Conservation (phyloP, 1,140 invertebrate genomes). For the Andrena cerasifolii region DNA sequence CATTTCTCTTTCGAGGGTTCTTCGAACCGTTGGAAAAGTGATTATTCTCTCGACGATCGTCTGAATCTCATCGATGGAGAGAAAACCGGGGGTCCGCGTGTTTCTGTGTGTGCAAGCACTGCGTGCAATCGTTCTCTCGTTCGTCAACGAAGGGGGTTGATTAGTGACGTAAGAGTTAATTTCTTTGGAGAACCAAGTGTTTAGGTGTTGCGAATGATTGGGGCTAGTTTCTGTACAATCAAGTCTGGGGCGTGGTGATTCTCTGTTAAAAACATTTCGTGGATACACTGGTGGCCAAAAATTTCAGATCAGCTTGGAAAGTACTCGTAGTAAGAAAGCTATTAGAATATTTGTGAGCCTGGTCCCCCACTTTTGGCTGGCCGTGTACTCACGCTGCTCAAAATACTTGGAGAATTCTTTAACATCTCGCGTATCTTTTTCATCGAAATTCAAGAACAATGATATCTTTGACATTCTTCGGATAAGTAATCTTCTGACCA, state of each 20-base stretch:
- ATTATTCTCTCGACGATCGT: slow-evolving; percentile 46
- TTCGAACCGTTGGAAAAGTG: neutral
- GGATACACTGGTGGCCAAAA: too few species aligned
- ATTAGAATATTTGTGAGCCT: too few species aligned
- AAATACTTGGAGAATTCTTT: too few species aligned
- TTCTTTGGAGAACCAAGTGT: neutral
- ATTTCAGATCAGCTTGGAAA: too few species aligned
- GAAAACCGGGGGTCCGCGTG: slow-evolving; percentile 1
- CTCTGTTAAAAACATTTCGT: too few species aligned
- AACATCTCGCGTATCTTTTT: too few species aligned
- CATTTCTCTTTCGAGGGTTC: neutral
- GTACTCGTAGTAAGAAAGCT: too few species aligned
- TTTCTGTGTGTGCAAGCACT: neutral
- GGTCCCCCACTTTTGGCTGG: neutral
- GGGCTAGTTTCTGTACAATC: neutral
- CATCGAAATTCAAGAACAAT: too few species aligned
- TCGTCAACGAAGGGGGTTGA: neutral
- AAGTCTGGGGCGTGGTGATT: neutral
- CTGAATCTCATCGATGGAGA: slow-evolving; percentile 18
- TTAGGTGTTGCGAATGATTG: neutral
- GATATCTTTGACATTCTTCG: too few species aligned
- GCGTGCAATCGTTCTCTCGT: slow-evolving; percentile 8
- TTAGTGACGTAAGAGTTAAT: neutral
- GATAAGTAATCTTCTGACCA: neutral
- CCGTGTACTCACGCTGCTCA: too few species aligned